Conservation (phyloP, 2,888 invertebrate species). For the Ichneumoninae sp. region DNA sequence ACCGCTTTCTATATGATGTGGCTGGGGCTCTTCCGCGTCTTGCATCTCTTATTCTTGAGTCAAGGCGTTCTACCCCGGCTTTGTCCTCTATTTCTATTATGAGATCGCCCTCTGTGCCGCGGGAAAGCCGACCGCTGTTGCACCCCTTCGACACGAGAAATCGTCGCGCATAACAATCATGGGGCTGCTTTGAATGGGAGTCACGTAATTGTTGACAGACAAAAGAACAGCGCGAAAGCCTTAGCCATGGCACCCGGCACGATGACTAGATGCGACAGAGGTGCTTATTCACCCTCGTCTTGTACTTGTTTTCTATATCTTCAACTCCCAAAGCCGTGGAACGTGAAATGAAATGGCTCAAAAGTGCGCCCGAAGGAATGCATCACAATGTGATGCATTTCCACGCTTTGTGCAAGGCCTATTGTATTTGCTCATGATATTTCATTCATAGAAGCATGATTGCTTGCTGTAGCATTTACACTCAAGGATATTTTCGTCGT, state of each 20-base stretch:
- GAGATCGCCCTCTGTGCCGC: neutral
- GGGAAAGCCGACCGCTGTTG: neutral
- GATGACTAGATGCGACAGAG: constrained; percentile 19
- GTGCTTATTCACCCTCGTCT: constrained; percentile 38
- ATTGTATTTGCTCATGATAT: neutral
- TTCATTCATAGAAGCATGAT: neutral
- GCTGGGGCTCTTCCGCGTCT: neutral
- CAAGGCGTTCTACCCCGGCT: neutral
- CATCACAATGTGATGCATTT: constrained; percentile 27
- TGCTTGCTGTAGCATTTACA: neutral
- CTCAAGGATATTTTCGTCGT: neutral
- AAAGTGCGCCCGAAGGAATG: neutral
- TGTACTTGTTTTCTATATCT: neutral
- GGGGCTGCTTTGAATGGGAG: constrained; percentile 73
- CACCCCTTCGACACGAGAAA: constrained; percentile 68
- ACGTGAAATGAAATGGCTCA: constrained; percentile 11
- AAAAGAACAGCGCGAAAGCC: constrained; percentile 71
- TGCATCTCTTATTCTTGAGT: constrained; percentile 10
- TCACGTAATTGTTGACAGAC: constrained; percentile 74
- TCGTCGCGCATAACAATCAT: constrained; percentile 72
- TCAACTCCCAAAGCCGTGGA: neutral
- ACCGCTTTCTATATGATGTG: constrained; percentile 10
- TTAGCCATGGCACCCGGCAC: constrained; percentile 7
- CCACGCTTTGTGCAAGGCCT: constrained; percentile 16
- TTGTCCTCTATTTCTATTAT: constrained; percentile 1